Conservation (phyloP, 2,113 vertebrate species). For the Otis tarda region DNA sequence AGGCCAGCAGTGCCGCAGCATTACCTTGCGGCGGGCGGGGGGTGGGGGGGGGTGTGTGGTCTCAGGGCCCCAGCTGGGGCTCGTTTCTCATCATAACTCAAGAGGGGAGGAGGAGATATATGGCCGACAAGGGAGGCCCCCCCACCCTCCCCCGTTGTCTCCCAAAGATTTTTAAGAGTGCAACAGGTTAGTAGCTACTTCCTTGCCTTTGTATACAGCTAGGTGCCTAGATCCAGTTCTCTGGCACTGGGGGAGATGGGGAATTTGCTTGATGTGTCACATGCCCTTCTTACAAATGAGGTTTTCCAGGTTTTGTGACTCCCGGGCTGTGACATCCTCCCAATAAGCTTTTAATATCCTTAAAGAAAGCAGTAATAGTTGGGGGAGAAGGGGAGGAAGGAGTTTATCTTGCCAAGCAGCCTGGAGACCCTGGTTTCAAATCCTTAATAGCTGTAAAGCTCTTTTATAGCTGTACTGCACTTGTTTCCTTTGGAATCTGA, state of each 20-base stretch:
- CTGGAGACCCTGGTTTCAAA: neutral
- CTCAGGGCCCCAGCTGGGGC: neutral
- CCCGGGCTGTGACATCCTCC: neutral
- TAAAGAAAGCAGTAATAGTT: neutral
- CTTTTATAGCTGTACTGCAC: neutral
- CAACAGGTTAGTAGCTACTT: neutral
- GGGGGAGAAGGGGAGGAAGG: too few relatives aligned
- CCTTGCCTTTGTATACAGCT: neutral
- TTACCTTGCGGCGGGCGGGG: neutral
- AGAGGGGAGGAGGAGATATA: neutral
- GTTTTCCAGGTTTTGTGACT: slow-evolving; percentile 8
- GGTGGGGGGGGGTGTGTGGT: too few relatives aligned
- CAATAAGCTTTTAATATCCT: neutral
- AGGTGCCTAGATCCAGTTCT: neutral
- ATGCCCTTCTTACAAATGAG: neutral
- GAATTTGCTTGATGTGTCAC: neutral
- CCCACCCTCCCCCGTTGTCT: accelerated
- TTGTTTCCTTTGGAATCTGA: neutral
- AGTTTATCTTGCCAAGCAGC: neutral
- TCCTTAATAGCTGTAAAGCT: neutral
- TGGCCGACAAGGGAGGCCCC: neutral
- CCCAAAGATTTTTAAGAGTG: neutral
- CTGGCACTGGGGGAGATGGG: neutral
- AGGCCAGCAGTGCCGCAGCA: neutral
- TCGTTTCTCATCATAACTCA: neutral